Percentiles rank a stretch among this genome's conserved stretches.
Conservation (phyloP, 2,797 vertebrate genomes). For the Lerista edwardsae region DNA sequence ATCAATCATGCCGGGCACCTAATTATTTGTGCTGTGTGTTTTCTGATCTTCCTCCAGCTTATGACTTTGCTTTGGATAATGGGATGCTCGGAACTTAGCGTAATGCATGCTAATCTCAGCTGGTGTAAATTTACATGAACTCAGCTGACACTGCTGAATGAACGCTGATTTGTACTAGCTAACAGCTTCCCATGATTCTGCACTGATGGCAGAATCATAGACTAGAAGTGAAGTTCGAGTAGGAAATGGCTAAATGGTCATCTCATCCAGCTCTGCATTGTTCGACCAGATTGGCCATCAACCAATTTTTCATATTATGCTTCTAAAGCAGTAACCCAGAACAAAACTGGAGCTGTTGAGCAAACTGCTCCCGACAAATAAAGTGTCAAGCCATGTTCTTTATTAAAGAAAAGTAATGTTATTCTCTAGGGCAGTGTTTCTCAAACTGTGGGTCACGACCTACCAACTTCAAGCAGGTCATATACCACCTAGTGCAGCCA, state of each 20-base stretch:
- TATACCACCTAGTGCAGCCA: no score
- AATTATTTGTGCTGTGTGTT: slow-evolving; percentile 65
- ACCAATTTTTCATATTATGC: no score
- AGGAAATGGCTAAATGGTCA: background rate
- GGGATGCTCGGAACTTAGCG: slow-evolving; percentile 60
- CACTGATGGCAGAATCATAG: background rate
- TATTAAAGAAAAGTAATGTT: background rate
- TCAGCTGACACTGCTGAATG: background rate
- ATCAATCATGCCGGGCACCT: slow-evolving; percentile 64
- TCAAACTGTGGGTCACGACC: no score
- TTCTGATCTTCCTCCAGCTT: slow-evolving; percentile 60
- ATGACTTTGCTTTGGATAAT: slow-evolving; percentile 58
- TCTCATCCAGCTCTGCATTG: no score
- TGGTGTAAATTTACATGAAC: slow-evolving; percentile 54
- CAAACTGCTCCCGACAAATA: background rate
- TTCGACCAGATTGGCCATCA: no score
- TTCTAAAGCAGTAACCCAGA: background rate
- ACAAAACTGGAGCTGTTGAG: background rate
- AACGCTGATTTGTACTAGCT: slow-evolving; percentile 31
- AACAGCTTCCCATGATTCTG: slow-evolving; percentile 14
- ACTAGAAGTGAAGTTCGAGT: background rate
- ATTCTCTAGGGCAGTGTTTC: no score
- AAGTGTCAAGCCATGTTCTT: background rate
- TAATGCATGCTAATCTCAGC: slow-evolving; percentile 54
- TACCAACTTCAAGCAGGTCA: no score